phyloP scores from a whole-genome alignment of 2,888 invertebrate species.

The Thymelicus sylvestris region DNA sequence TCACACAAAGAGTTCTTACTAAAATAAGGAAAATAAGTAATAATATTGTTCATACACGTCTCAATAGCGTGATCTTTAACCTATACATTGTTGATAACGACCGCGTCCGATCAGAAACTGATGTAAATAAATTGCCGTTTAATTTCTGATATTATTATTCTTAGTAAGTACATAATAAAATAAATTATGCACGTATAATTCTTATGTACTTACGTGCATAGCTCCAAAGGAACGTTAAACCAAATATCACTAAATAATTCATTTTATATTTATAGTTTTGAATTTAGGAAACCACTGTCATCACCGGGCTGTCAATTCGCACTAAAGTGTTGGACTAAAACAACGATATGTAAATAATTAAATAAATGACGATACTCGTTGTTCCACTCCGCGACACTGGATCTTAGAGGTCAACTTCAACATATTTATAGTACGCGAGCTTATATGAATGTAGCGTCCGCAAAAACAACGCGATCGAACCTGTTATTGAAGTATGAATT shows the following conservation, averaged over 20 bases:
- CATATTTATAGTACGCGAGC: constrained; percentile 66
- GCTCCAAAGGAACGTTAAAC: constrained; percentile 37
- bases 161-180: too few relatives aligned
- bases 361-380: constrained; percentile 47
- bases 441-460: constrained; percentile 57
- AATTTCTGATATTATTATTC: too few relatives aligned
- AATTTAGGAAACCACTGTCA: constrained; percentile 37
- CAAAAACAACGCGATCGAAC: constrained; percentile 45
- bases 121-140: too few relatives aligned
- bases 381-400: constrained; percentile 65
- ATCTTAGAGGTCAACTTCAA: constrained; percentile 72
- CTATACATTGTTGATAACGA: constrained; percentile 2
- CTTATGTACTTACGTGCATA: constrained; percentile 34
- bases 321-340: constrained; percentile 27
- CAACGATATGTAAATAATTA: constrained; percentile 29
- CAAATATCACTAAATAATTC: constrained; percentile 40
- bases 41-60: constrained; percentile 11
- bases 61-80: constrained; percentile 16
- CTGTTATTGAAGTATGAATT: constrained; percentile 16
- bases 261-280: constrained; percentile 37
- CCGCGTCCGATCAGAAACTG: too few relatives aligned
- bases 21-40: constrained; percentile 20
- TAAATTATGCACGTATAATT: too few relatives aligned
- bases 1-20: too few relatives aligned
- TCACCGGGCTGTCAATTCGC: constrained; percentile 29